Conservation (phyloP, 2,113 vertebrate species). For the Cariama cristata region DNA sequence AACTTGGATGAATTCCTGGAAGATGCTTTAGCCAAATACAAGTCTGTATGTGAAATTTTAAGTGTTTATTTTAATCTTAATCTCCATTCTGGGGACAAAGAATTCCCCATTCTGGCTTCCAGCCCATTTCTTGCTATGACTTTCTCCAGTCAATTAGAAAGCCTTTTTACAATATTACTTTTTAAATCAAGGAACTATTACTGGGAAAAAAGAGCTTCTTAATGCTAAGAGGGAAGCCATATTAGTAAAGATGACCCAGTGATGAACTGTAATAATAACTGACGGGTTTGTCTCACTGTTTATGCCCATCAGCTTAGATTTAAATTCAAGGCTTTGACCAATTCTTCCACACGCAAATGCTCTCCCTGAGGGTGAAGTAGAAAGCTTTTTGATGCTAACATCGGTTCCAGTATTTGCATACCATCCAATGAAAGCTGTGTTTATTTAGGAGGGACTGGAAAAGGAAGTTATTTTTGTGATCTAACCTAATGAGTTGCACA, state of each 20-base stretch:
- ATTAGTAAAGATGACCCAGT: neutral
- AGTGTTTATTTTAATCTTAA: neutral
- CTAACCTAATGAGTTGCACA: neutral
- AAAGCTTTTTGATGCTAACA: neutral
- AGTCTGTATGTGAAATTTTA: neutral
- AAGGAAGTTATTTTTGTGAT: conserved; percentile 17
- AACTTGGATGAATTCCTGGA: neutral
- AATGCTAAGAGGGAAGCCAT: neutral
- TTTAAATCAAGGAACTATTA: neutral
- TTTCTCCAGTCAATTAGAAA: neutral
- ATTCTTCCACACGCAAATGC: neutral
- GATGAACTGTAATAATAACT: neutral
- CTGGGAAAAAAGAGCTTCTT: neutral
- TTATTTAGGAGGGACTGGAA: neutral
- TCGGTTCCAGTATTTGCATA: neutral
- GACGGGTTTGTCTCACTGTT: neutral
- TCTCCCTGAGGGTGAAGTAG: neutral
- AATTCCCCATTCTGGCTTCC: neutral
- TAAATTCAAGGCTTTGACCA: neutral
- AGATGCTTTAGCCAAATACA: too few species aligned
- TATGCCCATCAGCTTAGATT: neutral
- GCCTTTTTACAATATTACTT: neutral
- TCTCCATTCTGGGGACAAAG: neutral
- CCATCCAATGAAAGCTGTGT: neutral
- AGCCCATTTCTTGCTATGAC: neutral